Base-by-base conservation (phyloP, 2,113 vertebrate genomes). In the Euleptes europaea region DNA sequence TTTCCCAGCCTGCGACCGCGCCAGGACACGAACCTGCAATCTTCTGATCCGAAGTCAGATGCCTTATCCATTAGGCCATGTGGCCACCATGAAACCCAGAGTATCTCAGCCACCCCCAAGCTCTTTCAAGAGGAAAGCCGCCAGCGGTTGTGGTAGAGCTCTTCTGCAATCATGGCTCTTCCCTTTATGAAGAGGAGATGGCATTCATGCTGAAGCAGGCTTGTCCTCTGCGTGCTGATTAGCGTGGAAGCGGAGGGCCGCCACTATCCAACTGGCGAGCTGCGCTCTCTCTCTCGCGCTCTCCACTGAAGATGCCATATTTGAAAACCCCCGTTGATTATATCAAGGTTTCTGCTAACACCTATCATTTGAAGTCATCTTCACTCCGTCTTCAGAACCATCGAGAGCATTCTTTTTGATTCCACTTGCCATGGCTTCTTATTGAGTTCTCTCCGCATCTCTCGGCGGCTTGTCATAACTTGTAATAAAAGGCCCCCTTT, bases 401-500 rank as follows among this genome's bases (percentile, higher is more conserved):
- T 91, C 95, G 89, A 88, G 91, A 93, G 93, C 92, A 33, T 91
- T 77, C 60, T 84, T 78, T 91, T 82, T 75, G 69, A 92, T 94
- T 93, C 94, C 92, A 40, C 96, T 91, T 93, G 92, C 95, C 92
- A 94, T 82, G 95, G 63, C 87, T 94, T 92, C 94, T 93, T 91
- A 90, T 78, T 92, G 94, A 95, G 94, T 92, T 94, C 92, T 88
- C 89, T 89, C 89, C 88, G 33, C 84, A 95, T 94, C 94, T 96
- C 95, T 96, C 95, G 42, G 94, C 96, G 95, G 51, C 93, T 96
- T 96, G 95, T 96, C 96, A 96, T 94, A 97, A 95, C 95, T 96
- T 94, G 94, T 95, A 95, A 97, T 95, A 94, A 97, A 96, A 95
- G 91, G 94, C 92, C 94, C 90, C 86, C 88, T 76, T 92, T 92